These are phyloP conservation scores for Nyctibius grandis DNA, from an alignment of 2,797 vertebrate species.

Conservation along the genomic window DNA sequence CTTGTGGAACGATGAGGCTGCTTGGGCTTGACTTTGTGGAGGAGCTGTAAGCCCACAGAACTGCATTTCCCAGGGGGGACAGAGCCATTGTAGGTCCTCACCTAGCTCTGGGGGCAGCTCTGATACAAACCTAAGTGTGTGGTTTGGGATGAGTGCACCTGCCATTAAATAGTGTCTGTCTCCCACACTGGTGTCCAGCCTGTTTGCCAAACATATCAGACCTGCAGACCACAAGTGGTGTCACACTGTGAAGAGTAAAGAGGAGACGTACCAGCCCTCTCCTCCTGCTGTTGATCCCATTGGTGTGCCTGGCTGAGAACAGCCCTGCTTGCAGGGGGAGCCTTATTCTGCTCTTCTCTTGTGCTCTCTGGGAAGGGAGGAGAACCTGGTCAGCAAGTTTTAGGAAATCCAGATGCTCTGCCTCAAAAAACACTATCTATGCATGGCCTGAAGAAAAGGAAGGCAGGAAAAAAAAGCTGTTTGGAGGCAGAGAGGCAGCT, in stretches of 20 bases:
- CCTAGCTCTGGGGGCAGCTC: neutral
- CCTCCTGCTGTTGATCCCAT: neutral
- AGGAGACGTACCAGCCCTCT: neutral
- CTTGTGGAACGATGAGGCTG: neutral
- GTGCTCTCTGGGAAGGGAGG: neutral
- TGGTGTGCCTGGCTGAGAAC: neutral
- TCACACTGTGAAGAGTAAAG: neutral
- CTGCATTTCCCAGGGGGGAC: fast-evolving
- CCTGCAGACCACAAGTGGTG: neutral
- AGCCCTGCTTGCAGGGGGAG: neutral
- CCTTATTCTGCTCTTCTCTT: neutral
- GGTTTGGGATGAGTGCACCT: neutral
- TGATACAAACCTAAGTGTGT: neutral
- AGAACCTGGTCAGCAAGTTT: neutral
- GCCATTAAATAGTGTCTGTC: neutral
- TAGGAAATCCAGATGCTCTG: neutral
- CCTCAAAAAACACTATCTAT: neutral
- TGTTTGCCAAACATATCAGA: neutral
- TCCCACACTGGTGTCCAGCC: neutral
- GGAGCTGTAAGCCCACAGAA: neutral
- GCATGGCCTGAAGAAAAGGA: neutral
- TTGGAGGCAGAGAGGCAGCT: neutral
- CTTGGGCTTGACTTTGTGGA: neutral
- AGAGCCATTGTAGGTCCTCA: neutral
- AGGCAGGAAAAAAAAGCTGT: neutral